Evolutionary conservation across 2,888 invertebrate genomes (phyloP).

Genomic region (Chorisops tibialis): DNA sequence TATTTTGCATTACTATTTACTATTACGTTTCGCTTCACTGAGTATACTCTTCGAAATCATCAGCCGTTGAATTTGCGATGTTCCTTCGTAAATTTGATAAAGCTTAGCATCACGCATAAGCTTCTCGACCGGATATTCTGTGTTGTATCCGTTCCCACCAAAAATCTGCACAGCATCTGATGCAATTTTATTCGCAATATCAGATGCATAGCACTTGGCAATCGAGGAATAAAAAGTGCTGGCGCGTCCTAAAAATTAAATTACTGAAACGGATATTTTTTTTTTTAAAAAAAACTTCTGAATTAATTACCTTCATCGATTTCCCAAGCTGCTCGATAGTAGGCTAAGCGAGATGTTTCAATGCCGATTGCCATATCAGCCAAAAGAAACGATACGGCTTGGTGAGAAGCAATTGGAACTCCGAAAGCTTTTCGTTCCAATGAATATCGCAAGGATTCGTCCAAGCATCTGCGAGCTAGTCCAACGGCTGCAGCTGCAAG

Average conservation of each 20-base stretch:
- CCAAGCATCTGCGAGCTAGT: conserved; percentile 82
- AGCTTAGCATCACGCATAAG: conserved; percentile 99
- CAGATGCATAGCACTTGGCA: conserved; percentile 91
- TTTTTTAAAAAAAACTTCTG: too few species aligned
- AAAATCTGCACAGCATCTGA: conserved; percentile 94
- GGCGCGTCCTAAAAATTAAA: conserved; percentile 54
- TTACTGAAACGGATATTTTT: neutral
- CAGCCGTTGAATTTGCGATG: conserved; percentile 92
- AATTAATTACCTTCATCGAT: conserved; percentile 72
- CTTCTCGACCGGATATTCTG: conserved; percentile 97
- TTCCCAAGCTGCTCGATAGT: conserved; percentile 86
- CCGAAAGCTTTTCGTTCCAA: conserved; percentile 93
- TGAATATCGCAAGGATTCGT: conserved; percentile 91
- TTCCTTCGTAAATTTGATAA: conserved; percentile 97
- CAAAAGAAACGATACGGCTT: conserved; percentile 90
- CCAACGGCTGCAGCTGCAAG: conserved; percentile 91
- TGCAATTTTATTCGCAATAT: conserved; percentile 91
- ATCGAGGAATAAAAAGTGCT: conserved; percentile 89
- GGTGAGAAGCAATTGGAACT: conserved; percentile 73
- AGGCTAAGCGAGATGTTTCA: conserved; percentile 82
- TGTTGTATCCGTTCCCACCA: conserved; percentile 94
- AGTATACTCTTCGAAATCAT: conserved; percentile 80
- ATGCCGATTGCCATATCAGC: conserved; percentile 94
- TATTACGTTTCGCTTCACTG: conserved; percentile 50
- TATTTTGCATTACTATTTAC: too few species aligned